Base-by-base conservation (phyloP, 2,888 invertebrate species). In the Lamproptera curius region DNA sequence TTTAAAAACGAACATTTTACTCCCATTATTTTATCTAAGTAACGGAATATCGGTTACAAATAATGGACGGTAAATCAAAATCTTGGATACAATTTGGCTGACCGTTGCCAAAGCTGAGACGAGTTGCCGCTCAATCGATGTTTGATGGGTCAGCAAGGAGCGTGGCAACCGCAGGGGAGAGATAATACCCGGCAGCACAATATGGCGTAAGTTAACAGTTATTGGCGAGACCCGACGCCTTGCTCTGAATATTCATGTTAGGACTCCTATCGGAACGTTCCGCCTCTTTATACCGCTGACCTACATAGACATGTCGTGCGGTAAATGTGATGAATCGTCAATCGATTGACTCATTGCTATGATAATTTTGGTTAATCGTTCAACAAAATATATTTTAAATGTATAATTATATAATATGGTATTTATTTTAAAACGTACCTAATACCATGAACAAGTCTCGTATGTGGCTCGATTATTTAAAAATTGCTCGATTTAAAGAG, bases 211-310 rank as follows among this genome's bases (percentile, higher is more conserved):
- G 79, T 79, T 82, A 81, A 81, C 82, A 78, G 78, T 78, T 78
- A 82, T 79, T 76, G 73, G 76, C 69, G 70, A 65, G 55, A 54
- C 53, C 63, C 67, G 65, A 67, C 67, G 66, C 67, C 61, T 67
- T 73, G 61, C 63, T 51, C 70, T 83, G 82, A 83, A 83, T 83
- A 84, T 84, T 81, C 82, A 83, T 83, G 72, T 63, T 64, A 64
- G 61, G 65, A 58, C 63, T 65, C 62, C 62, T 63, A 67, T 71
- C 69, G 67, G 68, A 58, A 52, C 59, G 59, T 60, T 55, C 51
- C 54, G 57, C 53, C 50, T 59, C 58, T 59, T 54, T 61, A 60
- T 60, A 61, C 61, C 57, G 58, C 54, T 54, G 57, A 43, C 43
- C 58, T 54, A 55, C 59, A 58, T 59, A 55, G 51, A 56, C 54